Percentiles rank a stretch among this genome's conserved stretches.
Evolutionary conservation across 92 coral and sea anemone genomes (phyloP).

Genomic region (Phenganax stokvisi): DNA sequence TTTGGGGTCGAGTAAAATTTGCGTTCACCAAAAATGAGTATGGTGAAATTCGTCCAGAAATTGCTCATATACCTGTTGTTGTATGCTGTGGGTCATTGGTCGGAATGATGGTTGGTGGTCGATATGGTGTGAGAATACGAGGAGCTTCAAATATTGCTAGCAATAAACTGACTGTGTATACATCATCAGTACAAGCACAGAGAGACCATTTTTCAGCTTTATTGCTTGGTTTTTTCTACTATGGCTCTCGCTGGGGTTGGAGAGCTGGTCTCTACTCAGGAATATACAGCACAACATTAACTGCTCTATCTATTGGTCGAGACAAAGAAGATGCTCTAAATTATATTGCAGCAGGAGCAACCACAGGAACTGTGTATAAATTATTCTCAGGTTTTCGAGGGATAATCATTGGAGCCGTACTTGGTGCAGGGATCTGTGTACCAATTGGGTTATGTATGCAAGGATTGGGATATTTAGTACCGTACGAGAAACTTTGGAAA

Average conservation of each 20-base stretch:
- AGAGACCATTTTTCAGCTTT: slow-evolving; percentile 75
- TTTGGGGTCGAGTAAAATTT: slow-evolving; percentile 32
- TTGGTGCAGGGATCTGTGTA: slow-evolving; percentile 72
- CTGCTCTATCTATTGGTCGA: slow-evolving; percentile 42
- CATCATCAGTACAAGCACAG: slow-evolving; percentile 80
- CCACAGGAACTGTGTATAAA: slow-evolving; percentile 84
- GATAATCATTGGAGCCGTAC: slow-evolving; percentile 55
- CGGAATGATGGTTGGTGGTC: slow-evolving; percentile 91
- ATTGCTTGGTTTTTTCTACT: slow-evolving; percentile 69
- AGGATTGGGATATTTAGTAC: slow-evolving; percentile 54
- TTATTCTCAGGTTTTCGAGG: slow-evolving; percentile 89
- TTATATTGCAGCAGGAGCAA: slow-evolving; percentile 82
- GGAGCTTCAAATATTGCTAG: slow-evolving; percentile 62
- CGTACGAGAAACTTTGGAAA: slow-evolving; percentile 68
- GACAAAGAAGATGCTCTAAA: slow-evolving; percentile 83
- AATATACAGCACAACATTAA: slow-evolving; percentile 59
- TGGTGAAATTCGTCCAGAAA: slow-evolving; percentile 35
- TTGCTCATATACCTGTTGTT: slow-evolving; percentile 65
- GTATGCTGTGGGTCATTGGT: slow-evolving; percentile 66
- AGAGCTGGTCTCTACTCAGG: slow-evolving; percentile 91
- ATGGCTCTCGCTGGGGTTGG: slow-evolving; percentile 99
- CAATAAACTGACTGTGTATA: slow-evolving; percentile 75
- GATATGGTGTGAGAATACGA: slow-evolving; percentile 74
- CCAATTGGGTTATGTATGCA: slow-evolving; percentile 86
- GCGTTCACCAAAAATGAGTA: slow-evolving; percentile 32